Evolutionary conservation across 1,140 invertebrate genomes (phyloP).

Genomic region (Drosophila lacteicornis): DNA sequence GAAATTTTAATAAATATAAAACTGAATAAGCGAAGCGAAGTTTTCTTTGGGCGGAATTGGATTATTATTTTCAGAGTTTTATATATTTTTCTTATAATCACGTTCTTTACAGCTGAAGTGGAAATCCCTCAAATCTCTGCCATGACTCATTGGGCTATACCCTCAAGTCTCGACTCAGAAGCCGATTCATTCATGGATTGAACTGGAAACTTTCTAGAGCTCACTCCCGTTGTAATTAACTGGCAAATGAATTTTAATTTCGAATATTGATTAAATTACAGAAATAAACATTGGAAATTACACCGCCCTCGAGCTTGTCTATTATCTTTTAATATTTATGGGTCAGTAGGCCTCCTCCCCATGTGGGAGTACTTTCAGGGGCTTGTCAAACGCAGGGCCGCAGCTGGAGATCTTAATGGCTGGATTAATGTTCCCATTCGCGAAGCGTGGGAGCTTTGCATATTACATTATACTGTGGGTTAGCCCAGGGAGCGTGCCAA

Average conservation of each 20-base stretch:
- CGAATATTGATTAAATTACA: slow-evolving; percentile 17
- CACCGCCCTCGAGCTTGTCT: slow-evolving; percentile 9
- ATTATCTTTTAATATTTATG: slow-evolving; percentile 39
- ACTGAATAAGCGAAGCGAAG: background rate
- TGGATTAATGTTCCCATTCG: slow-evolving; percentile 30
- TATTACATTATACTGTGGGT: slow-evolving; percentile 31
- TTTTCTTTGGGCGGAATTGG: background rate
- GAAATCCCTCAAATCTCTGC: background rate
- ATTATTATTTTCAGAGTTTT: background rate
- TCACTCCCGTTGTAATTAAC: background rate
- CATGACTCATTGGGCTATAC: slow-evolving; percentile 38
- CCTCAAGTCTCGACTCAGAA: background rate
- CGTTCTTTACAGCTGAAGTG: background rate
- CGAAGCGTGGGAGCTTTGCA: slow-evolving; percentile 46
- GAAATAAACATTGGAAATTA: slow-evolving; percentile 15
- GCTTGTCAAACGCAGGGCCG: slow-evolving; percentile 57
- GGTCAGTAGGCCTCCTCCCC: slow-evolving; percentile 17
- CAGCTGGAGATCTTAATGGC: slow-evolving; percentile 41
- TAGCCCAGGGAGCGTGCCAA: slow-evolving; percentile 48
- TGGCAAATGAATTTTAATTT: background rate
- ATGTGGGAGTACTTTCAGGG: slow-evolving; percentile 69
- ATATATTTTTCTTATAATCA: background rate
- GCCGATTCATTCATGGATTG: slow-evolving; percentile 14
- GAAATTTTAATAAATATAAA: slow-evolving; percentile 74
- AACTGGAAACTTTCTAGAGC: slow-evolving; percentile 9